phyloP scores from a whole-genome alignment of 2,113 vertebrate genomes.

The Clarias magur region DNA sequence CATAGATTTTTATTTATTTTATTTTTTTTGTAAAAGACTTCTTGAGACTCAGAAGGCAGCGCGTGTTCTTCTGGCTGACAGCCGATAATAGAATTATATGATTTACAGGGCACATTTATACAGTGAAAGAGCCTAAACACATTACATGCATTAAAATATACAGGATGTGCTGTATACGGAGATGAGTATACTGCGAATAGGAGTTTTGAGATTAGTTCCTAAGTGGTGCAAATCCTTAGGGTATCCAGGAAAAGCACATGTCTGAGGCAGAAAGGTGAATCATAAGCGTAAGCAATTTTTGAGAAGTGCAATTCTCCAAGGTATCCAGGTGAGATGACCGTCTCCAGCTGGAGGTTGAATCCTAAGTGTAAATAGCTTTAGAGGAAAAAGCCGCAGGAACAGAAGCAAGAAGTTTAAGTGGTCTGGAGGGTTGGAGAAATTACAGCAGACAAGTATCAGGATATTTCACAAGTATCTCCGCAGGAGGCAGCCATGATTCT shows the following conservation, averaged over 20 bases:
- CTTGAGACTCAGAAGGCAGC: not conserved
- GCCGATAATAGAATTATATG: not conserved
- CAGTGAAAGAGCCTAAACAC: not conserved
- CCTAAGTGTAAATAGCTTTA: not conserved
- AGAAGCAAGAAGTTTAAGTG: not conserved
- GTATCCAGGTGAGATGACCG: not conserved
- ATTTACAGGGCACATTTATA: not conserved
- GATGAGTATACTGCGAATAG: not conserved
- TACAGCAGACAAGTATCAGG: not conserved
- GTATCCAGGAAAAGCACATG: not conserved
- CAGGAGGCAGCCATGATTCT: not conserved
- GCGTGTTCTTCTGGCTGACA: not conserved
- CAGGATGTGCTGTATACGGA: not conserved
- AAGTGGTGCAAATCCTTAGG: not conserved
- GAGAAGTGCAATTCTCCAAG: not conserved
- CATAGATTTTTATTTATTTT: not conserved
- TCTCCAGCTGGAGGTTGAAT: not conserved
- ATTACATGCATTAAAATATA: not conserved
- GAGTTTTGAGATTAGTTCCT: not conserved
- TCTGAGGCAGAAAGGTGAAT: not conserved
- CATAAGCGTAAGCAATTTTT: conserved; percentile 3
- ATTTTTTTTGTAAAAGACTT: not conserved
- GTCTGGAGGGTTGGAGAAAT: not conserved
- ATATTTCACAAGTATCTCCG: not conserved
- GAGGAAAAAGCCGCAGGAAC: not conserved